Evolutionary conservation across 2,888 invertebrate genomes (phyloP), one percentile per base, ranked within the genome.

Genomic region (Minunthozetes semirufus): DNA sequence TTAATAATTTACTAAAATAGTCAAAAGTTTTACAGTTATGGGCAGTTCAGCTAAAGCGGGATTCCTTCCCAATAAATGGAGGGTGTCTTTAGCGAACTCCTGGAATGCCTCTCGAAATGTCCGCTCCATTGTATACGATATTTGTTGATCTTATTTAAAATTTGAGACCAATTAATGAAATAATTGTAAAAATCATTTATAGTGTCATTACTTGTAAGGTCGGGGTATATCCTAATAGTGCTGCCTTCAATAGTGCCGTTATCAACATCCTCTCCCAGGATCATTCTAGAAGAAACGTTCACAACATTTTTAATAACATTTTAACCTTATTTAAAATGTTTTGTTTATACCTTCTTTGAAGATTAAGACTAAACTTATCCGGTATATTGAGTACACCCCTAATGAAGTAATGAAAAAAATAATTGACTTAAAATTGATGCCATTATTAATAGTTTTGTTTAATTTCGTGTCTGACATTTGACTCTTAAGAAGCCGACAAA

Each of bases 61-160:
- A 84, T 93, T 94, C 82, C 90, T 88, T 1, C 89, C 86, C 81
- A 93, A 92, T 8, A 88, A 87, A n/a, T 85, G 83, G 1, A 95
- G 84, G 72, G 93, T 84, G 76, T 88, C 87, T 85, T 85, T 84
- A 11, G 93, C 90, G 81, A 95, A 95, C 82, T 89, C 89, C 81
- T 93, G 87, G 83, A 94, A 95, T 0, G 93, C 89, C 81, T 90
- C 87, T 82, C 93, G 90, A 76, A 95, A 87, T 82, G 92, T 91
- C 76, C 93, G 85, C 83, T 93, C 92, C 72, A 95, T 86, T 86
- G 93, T 91, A 80, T 94, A 87, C 0, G 93, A 92, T 80, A 96
- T 93, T 85, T 95, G 94, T 82, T 96, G 94, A 88, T 94, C 94
- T n/a, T n/a, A n/a, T n/a, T n/a, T 94, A 83, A 76, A 83, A 82